These are phyloP conservation scores for Pontoporia blainvillei DNA, from an alignment of 2,113 vertebrate genomes.

Conservation along the genomic window DNA sequence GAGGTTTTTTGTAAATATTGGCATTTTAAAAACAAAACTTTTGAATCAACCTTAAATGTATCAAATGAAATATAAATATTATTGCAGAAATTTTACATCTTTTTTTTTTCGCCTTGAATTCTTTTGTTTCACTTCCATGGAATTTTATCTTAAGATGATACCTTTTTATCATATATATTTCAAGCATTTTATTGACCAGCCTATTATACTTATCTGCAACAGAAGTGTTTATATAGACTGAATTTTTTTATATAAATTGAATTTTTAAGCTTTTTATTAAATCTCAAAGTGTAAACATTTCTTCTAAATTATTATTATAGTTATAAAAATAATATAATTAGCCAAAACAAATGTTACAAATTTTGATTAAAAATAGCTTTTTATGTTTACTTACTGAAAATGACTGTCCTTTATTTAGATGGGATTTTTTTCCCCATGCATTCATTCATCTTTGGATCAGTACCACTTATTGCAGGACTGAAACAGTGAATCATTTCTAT, in stretches of 20 bases:
- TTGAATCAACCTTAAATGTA: background rate
- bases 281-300: background rate
- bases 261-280: slow-evolving; percentile 38
- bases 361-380: slow-evolving; percentile 16
- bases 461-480: background rate
- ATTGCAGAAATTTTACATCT: background rate
- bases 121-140: background rate
- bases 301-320: background rate
- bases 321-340: slow-evolving; percentile 2
- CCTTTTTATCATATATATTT: slow-evolving; percentile 5
- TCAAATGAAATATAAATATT: background rate
- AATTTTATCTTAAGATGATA: background rate
- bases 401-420: background rate
- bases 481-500: background rate
- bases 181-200: background rate
- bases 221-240: background rate
- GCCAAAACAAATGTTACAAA: background rate
- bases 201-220: background rate
- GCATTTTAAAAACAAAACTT: slow-evolving; percentile 8
- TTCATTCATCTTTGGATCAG: background rate
- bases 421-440: background rate
- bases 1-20: background rate
- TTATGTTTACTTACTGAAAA: slow-evolving; percentile 11
- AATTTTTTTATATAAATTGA: background rate
- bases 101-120: background rate